These are phyloP conservation scores for Melospiza melodia DNA, from an alignment of 2,113 vertebrate species.

Conservation along the genomic window DNA sequence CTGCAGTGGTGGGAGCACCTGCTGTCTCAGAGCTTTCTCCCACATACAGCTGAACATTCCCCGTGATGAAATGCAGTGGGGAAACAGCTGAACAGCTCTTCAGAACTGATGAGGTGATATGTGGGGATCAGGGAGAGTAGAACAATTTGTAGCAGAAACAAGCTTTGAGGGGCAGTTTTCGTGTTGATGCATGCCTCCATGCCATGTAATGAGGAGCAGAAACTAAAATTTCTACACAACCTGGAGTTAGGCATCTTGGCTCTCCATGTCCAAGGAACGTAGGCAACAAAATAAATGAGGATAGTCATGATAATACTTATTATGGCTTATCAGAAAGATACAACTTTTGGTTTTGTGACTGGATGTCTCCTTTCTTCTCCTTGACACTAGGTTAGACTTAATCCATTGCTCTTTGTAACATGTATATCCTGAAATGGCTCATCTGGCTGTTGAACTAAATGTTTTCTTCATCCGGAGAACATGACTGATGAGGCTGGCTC, in stretches of 20 bases:
- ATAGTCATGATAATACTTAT: neutral
- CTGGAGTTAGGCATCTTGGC: neutral
- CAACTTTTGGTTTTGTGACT: neutral
- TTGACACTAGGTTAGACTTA: neutral
- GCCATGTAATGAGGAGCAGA: neutral
- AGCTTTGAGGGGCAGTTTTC: neutral
- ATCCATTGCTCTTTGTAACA: neutral
- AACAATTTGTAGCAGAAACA: neutral
- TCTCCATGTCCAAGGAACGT: neutral
- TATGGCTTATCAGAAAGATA: neutral
- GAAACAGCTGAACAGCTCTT: neutral
- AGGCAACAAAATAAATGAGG: neutral
- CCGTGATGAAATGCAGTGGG: neutral
- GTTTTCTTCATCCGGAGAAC: neutral
- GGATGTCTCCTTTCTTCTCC: neutral
- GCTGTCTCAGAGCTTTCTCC: neutral
- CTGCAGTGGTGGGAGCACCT: neutral
- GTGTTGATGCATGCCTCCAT: neutral
- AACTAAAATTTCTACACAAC: neutral
- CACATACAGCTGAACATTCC: neutral
- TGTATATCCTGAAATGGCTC: neutral
- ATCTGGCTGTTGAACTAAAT: neutral
- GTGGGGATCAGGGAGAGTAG: neutral
- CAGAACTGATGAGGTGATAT: neutral
- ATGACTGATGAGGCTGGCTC: neutral